A percentile compares a stretch with the other conserved stretches of the same genome.
Conservation (phyloP, 2,113 vertebrate species). For the Eidolon helvum region DNA sequence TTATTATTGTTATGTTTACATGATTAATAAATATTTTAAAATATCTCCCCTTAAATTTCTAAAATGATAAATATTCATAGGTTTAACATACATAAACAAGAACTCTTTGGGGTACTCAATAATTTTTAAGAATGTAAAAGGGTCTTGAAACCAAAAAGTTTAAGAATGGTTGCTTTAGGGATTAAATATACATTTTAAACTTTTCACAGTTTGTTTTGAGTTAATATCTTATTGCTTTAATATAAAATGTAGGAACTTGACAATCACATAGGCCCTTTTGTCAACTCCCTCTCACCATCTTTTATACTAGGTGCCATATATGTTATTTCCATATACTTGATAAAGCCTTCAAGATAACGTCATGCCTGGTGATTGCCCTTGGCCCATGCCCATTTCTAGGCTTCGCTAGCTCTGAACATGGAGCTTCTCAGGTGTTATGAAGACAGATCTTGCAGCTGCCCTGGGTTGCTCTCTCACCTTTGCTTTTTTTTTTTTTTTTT, state of each 20-base stretch:
- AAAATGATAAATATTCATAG: not conserved
- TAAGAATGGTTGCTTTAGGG: not conserved
- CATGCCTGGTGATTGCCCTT: not conserved
- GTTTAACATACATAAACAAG: not conserved
- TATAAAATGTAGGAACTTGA: not conserved
- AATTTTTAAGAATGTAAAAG: constrained; percentile 5
- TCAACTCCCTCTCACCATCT: not conserved
- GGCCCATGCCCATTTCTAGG: not conserved
- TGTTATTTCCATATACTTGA: not conserved
- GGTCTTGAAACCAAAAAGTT: not conserved
- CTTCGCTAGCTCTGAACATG: not conserved
- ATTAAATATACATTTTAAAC: not conserved
- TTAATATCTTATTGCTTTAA: not conserved
- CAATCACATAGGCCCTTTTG: not conserved
- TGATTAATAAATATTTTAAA: not conserved
- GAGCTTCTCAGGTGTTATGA: not conserved
- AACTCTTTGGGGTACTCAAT: not conserved
- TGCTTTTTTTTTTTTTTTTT: not conserved
- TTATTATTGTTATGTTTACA: not conserved
- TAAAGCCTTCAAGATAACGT: not conserved
- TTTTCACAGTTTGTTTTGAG: not conserved
- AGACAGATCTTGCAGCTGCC: not conserved
- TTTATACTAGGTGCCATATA: not conserved
- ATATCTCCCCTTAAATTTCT: not conserved
- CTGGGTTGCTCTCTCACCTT: not conserved